These are phyloP conservation scores for Trissolcus basalis DNA, from an alignment of 1,140 invertebrate genomes.

Conservation along the genomic window DNA sequence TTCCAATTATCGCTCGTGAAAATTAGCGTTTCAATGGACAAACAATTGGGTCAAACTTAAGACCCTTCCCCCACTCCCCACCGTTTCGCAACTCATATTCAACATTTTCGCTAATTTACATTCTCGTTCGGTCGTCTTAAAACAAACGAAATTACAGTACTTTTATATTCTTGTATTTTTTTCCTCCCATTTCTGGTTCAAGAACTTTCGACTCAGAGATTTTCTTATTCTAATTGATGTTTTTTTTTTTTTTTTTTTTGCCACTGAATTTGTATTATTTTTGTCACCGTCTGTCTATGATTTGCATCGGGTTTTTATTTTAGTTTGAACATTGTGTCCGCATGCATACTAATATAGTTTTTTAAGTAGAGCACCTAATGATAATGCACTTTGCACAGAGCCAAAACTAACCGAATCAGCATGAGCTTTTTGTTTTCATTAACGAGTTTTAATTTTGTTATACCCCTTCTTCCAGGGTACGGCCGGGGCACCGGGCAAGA, in stretches of 20 bases:
- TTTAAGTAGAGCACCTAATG: constrained; percentile 18
- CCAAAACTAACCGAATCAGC: constrained; percentile 28
- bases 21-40: constrained; percentile 25
- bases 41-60: constrained; percentile 22
- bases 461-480: constrained; percentile 83
- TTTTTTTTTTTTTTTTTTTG: not conserved
- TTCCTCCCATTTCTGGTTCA: not conserved
- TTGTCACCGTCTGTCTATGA: not conserved
- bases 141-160: too few relatives aligned
- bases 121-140: too few relatives aligned
- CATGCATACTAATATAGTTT: constrained; percentile 34
- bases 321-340: constrained; percentile 7
- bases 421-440: constrained; percentile 54
- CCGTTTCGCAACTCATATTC: constrained; percentile 2
- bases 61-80: not conserved
- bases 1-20: not conserved
- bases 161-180: too few relatives aligned
- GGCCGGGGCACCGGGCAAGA: constrained; percentile 87
- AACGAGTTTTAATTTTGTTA: constrained; percentile 74
- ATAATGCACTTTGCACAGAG: constrained; percentile 13
- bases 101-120: constrained; percentile 1
- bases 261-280: too few relatives aligned
- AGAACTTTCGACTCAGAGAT: too few relatives aligned
- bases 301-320: not conserved
- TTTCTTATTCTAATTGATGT: not conserved